Evolutionary conservation across 2,888 invertebrate genomes (phyloP).

Genomic region (Rhamnusium bicolor): DNA sequence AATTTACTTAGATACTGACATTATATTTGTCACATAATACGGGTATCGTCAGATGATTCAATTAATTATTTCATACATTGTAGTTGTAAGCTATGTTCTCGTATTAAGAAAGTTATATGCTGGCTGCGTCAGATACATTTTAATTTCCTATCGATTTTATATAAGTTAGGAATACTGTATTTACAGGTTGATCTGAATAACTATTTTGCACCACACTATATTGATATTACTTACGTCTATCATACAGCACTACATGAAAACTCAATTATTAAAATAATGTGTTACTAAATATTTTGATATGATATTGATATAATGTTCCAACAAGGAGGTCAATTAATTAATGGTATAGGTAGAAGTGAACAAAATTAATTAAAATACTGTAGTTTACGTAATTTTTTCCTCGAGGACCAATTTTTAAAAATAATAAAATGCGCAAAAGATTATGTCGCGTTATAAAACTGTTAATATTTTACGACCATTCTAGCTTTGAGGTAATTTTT

Average conservation of each 20-base stretch:
- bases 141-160: no score
- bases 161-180: no score
- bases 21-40: no score
- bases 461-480: neutral
- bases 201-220: neutral
- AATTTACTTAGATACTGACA: no score
- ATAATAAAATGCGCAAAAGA: neutral
- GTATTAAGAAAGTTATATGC: no score
- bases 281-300: neutral
- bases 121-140: no score
- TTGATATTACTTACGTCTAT: neutral
- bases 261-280: neutral
- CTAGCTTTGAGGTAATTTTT: constrained; percentile 9
- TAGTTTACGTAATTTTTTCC: neutral
- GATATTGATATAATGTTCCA: neutral
- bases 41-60: no score
- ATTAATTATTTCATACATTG: no score
- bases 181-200: no score
- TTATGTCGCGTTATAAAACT: neutral
- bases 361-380: neutral
- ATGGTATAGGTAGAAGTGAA: neutral
- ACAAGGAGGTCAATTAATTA: neutral
- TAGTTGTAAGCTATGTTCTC: no score
- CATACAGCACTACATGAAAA: neutral
- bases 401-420: neutral